phyloP scores from a whole-genome alignment of 2,113 vertebrate genomes.

The Nothocercus julius region DNA sequence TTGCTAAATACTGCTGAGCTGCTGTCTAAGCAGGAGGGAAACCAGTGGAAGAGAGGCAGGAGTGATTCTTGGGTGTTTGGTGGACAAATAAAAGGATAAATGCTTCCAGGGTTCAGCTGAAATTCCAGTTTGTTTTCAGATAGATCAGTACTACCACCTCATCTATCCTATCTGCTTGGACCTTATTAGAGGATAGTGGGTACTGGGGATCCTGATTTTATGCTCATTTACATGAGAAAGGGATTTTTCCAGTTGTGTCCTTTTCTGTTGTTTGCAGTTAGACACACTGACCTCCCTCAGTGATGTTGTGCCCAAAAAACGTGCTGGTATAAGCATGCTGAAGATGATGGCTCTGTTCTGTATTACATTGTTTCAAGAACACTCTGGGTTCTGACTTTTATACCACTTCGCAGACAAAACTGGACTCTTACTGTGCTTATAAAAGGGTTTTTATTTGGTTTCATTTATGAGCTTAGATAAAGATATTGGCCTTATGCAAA shows the following conservation, averaged over 20 bases:
- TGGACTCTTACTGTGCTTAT: neutral
- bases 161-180: rapidly evolving
- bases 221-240: neutral
- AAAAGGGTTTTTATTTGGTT: neutral
- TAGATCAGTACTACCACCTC: neutral
- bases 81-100: neutral
- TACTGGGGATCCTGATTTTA: neutral
- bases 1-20: neutral
- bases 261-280: neutral
- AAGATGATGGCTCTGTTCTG: neutral
- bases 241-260: neutral
- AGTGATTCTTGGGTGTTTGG: neutral
- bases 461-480: neutral
- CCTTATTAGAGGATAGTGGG: neutral
- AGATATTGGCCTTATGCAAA: neutral
- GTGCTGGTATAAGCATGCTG: neutral
- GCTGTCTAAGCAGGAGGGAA: neutral
- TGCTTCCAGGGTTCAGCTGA: neutral
- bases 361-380: neutral
- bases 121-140: neutral
- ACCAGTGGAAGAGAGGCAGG: neutral
- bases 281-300: neutral
- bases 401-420: neutral
- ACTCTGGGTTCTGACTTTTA: neutral
- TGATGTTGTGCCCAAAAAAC: neutral